Conservation (phyloP, 2,113 vertebrate species). For the Acrocephalus kingi region DNA sequence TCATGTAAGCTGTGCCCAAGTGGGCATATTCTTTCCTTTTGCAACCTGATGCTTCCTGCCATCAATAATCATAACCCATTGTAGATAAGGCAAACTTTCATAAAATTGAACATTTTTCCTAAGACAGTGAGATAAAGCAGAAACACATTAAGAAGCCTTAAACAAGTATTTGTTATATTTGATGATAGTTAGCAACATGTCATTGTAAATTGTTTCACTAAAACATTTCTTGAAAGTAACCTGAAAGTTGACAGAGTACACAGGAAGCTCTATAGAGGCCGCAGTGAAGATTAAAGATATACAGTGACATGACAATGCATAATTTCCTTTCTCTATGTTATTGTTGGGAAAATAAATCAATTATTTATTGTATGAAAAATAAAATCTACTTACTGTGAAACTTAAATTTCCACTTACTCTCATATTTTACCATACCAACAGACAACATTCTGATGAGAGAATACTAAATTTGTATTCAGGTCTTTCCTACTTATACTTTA, state of each 20-base stretch:
- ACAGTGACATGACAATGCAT: neutral
- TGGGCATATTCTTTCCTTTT: neutral
- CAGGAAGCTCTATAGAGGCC: neutral
- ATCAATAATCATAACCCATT: neutral
- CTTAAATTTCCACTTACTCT: neutral
- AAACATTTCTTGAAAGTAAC: neutral
- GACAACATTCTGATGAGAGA: neutral
- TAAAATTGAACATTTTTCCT: neutral
- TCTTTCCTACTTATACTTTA: neutral
- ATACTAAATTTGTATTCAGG: neutral
- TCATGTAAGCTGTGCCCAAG: neutral
- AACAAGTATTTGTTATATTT: neutral
- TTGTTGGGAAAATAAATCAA: neutral
- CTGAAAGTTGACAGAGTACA: neutral
- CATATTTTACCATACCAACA: neutral
- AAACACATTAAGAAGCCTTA: neutral
- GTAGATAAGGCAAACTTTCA: neutral
- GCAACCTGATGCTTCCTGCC: neutral
- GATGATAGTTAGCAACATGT: neutral
- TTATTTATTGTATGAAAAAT: neutral
- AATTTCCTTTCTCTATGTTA: neutral
- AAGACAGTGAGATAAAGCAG: neutral
- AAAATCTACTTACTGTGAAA: neutral
- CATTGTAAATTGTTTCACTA: neutral
- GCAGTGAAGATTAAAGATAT: neutral